Evolutionary conservation across 2,888 invertebrate species (phyloP).

Genomic region (Eubasilissa splendida): DNA sequence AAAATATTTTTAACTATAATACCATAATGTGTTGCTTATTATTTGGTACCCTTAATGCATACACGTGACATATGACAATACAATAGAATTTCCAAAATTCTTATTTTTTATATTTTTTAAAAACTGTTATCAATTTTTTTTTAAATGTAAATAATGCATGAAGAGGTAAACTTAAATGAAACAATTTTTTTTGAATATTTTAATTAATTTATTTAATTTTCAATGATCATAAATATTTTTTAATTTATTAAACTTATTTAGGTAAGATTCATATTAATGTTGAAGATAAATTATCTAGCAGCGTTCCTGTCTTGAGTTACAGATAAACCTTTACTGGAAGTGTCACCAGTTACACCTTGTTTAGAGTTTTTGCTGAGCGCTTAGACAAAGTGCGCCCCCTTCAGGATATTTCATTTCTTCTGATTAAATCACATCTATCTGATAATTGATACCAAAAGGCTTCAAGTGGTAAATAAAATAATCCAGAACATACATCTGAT

Average conservation of each 20-base stretch:
- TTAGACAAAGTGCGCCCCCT: not conserved
- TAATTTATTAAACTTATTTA: slow-evolving; percentile 20
- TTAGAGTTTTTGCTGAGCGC: not conserved
- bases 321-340: not conserved
- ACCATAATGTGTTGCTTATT: no score
- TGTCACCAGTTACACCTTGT: not conserved
- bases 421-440: slow-evolving; percentile 65
- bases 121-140: no score
- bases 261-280: slow-evolving; percentile 15
- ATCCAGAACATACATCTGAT: slow-evolving; percentile 94
- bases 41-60: no score
- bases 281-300: not conserved
- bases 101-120: no score
- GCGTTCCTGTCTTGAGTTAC: not conserved
- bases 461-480: slow-evolving; percentile 95
- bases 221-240: not conserved
- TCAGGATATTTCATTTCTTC: slow-evolving; percentile 12
- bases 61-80: no score
- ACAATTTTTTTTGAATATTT: no score
- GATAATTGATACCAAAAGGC: slow-evolving; percentile 80
- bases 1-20: no score
- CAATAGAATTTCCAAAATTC: no score
- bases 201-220: no score
- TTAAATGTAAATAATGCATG: no score
- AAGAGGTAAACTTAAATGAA: no score